Evolutionary conservation across 2,797 vertebrate genomes (phyloP), one percentile per base, ranked within the genome.

Genomic region (Champsocephalus esox): DNA sequence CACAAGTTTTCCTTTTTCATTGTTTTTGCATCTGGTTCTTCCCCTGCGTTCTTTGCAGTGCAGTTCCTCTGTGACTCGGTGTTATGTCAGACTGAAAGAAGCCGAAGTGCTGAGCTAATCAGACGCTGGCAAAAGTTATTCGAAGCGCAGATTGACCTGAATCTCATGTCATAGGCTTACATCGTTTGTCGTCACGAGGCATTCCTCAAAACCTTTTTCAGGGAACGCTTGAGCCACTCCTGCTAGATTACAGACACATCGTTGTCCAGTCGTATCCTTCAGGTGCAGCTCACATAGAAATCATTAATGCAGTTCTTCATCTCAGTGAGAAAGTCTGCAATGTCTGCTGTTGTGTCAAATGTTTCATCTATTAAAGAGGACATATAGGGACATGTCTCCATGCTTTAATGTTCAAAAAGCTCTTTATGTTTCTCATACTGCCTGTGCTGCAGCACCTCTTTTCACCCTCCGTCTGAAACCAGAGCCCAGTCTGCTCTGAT

Each of bases 41-140:
- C 17, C 48, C n/a, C 34, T 57, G 60, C 12, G 43, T 0, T 66
- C 44, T 17, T 76, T 43, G 6, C 58, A 7, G 68, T 48, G 56
- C 55, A 6, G 49, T 64, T 75, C 54, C 54, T 76, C 65, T 80
- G 84, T 82, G 80, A 85, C 73, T 77, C 73, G 34, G 1, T 19
- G 66, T 90, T 88, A 81, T 66, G 79, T 88, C 90, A 92, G 68
- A 52, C 70, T 13, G 75, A 84, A 89, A 85, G 87, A 81, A 68
- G 82, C 54, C 67, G 11, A 28, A 4, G 6, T 49, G 74, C 70
- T 75, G 51, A 84, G 56, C 84, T 87, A 85, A 85, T 79, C 86
- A 82, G 66, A 77, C 81, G 21, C 51, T 32, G 43, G 50, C 56
- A 69, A 69, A 60, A 80, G 73, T 80, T 84, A 82, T 87, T 66